phyloP scores from a whole-genome alignment of 2,797 vertebrate genomes.

The Menidia menidia region DNA sequence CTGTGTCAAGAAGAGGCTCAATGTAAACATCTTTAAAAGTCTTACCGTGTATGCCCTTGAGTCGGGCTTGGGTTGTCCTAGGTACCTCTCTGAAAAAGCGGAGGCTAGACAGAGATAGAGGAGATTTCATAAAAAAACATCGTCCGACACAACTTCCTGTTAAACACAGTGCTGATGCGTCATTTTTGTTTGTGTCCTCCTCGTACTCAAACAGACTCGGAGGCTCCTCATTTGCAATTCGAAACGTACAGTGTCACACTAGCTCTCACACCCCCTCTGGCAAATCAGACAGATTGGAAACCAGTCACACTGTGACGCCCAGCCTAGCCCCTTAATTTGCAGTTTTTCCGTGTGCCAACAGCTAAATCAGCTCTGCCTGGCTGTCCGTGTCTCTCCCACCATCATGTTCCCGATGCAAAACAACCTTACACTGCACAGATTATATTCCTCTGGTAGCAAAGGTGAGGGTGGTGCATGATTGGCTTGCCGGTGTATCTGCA shows the following conservation, averaged over 20 bases:
- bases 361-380: constrained; percentile 1
- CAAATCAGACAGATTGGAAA: constrained; percentile 57
- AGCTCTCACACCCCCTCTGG: constrained; percentile 29
- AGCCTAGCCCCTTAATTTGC: constrained; percentile 59
- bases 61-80: constrained; percentile 92
- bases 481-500: constrained; percentile 21
- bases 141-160: not conserved
- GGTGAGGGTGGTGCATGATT: constrained; percentile 35
- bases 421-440: constrained; percentile 43
- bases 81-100: constrained; percentile 95
- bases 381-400: not conserved
- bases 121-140: constrained; percentile 10
- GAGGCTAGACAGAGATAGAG: constrained; percentile 84
- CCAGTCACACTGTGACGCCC: constrained; percentile 33
- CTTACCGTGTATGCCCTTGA: constrained; percentile 90
- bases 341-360: constrained; percentile 35
- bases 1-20: not conserved
- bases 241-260: constrained; percentile 21
- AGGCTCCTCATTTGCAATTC: constrained; percentile 60
- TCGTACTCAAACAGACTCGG: constrained; percentile 45
- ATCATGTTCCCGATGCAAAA: constrained; percentile 8
- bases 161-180: not conserved
- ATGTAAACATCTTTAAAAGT: not conserved
- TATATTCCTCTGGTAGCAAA: constrained; percentile 23
- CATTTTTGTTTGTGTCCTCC: not conserved